Base-by-base conservation (phyloP, 2,888 invertebrate species). In the Byasa hedistus region DNA sequence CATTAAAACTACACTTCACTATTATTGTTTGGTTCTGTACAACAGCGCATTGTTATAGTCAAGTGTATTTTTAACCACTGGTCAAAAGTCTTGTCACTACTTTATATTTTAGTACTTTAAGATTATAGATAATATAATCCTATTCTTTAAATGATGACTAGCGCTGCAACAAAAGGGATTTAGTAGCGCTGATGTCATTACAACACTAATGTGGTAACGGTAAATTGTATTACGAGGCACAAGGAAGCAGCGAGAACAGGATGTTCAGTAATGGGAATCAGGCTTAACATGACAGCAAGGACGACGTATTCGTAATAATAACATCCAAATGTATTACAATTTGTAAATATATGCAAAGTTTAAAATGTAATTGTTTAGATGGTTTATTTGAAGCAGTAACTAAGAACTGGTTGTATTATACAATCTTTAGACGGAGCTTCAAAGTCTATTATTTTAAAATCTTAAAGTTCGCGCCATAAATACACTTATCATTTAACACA, bases 151-250 rank as follows among this genome's bases (percentile, higher is more conserved):
- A 4, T n/a, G 8, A 19, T 32, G 32, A 57, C 32, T 32, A 54
- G 57, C 8, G 32, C 27, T n/a, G 21, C 22, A 57, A 22, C 22
- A 48, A 3, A 19, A 23, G 22, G 24, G 44, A 59, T 21, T 57
- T 27, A 36, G n/a, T 12, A 21, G 21, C 32, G 70, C 77, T 80
- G 83, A 85, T 84, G 84, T 83, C 84, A 85, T 83, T 85, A 82
- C 65, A 69, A 75, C 36, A 27, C 73, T 89, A 87, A 89, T 84
- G 79, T 80, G 80, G 88, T 89, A 88, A 86, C 77, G 79, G 82
- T 76, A 84, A 86, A 88, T 84, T 84, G 84, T 82, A 82, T 87
- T 88, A 89, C 80, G 74, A 76, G 79, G 77, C 72, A 48, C 68
- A 64, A 79, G 83, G 83, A 83, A 82, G 80, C 81, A 56, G 68